Percentiles rank a stretch among this genome's conserved stretches.
Evolutionary conservation across 2,113 vertebrate genomes (phyloP).

Genomic region (Chionis minor): DNA sequence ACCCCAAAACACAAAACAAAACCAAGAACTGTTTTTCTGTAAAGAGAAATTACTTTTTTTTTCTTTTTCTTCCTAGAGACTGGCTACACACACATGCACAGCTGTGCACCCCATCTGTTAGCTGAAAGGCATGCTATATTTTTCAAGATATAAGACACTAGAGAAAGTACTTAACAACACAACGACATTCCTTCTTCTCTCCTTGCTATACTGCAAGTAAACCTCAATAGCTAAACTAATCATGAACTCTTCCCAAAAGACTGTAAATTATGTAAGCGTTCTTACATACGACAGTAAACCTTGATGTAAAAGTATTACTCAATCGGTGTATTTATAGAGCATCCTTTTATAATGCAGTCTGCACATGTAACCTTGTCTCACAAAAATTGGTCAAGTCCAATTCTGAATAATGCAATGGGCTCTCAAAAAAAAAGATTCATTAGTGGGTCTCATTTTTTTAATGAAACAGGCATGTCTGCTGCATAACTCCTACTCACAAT

Average conservation of each 20-base stretch:
- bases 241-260: background rate
- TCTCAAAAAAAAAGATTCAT: background rate
- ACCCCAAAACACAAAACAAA: too few relatives aligned
- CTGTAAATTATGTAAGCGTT: conserved; percentile 34
- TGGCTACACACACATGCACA: conserved; percentile 5
- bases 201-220: background rate
- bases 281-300: conserved; percentile 17
- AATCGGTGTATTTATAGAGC: background rate
- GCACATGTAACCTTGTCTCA: background rate
- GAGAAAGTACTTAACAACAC: conserved; percentile 27
- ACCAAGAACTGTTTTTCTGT: background rate
- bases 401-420: background rate
- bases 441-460: background rate
- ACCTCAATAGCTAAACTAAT: conserved; percentile 36
- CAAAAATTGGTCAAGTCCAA: background rate
- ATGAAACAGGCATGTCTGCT: background rate
- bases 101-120: conserved; percentile 60
- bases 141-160: conserved; percentile 38
- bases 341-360: background rate
- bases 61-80: background rate
- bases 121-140: background rate
- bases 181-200: background rate
- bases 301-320: background rate
- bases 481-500: background rate
- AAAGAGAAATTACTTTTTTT: background rate